Conservation (phyloP, 2,888 invertebrate species). For the Malacosoma neustria region DNA sequence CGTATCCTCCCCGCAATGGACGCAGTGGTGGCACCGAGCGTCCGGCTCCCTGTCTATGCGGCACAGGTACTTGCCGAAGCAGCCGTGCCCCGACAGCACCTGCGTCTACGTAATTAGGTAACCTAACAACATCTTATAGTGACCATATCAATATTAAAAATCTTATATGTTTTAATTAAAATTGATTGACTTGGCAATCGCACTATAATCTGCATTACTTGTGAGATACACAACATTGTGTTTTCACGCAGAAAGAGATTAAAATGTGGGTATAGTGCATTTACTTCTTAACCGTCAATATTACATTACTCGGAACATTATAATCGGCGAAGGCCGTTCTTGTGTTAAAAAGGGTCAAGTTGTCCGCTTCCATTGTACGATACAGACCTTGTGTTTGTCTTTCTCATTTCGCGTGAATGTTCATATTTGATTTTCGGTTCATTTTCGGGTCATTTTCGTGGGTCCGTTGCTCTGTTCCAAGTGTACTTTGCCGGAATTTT, state of each 20-base stretch:
- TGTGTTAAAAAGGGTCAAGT: slow-evolving; percentile 33
- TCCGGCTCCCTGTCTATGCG: too few species aligned
- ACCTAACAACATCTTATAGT: too few species aligned
- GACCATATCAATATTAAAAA: too few species aligned
- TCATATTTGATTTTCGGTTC: slow-evolving; percentile 58
- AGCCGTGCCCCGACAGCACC: too few species aligned
- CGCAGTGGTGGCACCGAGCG: too few species aligned
- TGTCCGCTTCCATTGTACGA: slow-evolving; percentile 41
- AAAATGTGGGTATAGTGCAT: background rate
- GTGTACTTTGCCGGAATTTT: slow-evolving; percentile 24
- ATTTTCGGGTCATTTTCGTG: slow-evolving; percentile 19
- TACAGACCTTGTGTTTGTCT: slow-evolving; percentile 52
- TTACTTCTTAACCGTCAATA: background rate
- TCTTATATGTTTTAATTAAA: too few species aligned
- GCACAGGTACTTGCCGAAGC: too few species aligned
- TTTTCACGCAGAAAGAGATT: background rate
- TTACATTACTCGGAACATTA: background rate
- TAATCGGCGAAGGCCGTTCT: background rate
- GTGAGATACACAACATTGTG: too few species aligned
- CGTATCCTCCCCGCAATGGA: too few species aligned
- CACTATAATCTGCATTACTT: too few species aligned
- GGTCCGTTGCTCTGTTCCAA: slow-evolving; percentile 19
- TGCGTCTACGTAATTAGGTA: too few species aligned
- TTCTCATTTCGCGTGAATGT: slow-evolving; percentile 37
- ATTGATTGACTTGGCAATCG: too few species aligned